Base-by-base conservation (phyloP, 2,113 vertebrate genomes). In the Cichladusa arquata region DNA sequence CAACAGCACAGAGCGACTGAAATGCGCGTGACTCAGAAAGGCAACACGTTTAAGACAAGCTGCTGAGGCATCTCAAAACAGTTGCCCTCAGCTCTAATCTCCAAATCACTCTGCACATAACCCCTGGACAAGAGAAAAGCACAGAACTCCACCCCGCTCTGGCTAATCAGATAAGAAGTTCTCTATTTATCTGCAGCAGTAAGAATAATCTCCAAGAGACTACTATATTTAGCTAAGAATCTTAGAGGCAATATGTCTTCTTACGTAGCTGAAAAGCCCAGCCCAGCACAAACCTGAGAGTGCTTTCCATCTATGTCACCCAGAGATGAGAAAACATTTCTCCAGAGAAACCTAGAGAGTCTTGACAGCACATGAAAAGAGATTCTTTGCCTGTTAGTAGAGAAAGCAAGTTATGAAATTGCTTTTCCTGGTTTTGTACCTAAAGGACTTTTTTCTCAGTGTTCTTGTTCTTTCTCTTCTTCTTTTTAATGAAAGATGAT, bases 1-100 rank as follows among this genome's bases (percentile, higher is more conserved):
- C 0, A 2, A 24, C 40, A 58, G 44, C 14, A 0, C 5, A 16
- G 18, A 53, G 31, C 0, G 0, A 33, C 0, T 24, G 42, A 33
- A 87, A 77, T 2, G 47, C 0, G 0, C 65, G 47, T n/a, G 84
- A 17, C 73, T 86, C 14, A 1, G 62, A 88, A 77, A 53, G 45
- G 42, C 42, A 69, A 31, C 60, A 7, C 2, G 2, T 19, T 51
- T 19, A 17, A 48, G n/a, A 26, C 44, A 58, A 88, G 62, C 85
- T 80, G 74, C 8, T n/a, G 74, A 82, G 70, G 38, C 40, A 19
- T 17, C 61, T 76, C 36, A 4, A 5, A 83, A n/a, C 58, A 56
- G 56, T 5, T 51, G 34, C n/a, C 50, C 47, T 66, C 62, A n/a
- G 54, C 50, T 34, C 58, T 54, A n/a, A 85, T 90, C 87, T 51